Base-by-base conservation (phyloP, 1,140 invertebrate species). In the Pinna nobilis region DNA sequence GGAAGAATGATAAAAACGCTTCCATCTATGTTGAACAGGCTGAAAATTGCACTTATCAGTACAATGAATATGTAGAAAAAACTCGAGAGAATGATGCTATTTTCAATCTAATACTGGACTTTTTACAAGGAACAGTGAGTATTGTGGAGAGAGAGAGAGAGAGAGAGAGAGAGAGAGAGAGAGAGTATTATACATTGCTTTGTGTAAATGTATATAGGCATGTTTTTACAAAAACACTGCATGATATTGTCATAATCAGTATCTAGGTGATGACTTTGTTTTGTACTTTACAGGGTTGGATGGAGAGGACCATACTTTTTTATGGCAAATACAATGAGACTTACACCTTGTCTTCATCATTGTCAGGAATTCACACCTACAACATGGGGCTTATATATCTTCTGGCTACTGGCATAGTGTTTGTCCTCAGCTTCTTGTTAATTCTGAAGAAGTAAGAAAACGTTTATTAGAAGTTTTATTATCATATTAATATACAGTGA, bases 291-390 rank as follows among this genome's bases (percentile, higher is more conserved):
- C 60, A 88, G 88, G 94, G 94, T 6, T 92, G 91, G 87, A 92
- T 96, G 89, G 94, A 96, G 79, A 87, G 91, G 3, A 95, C 94
- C 0, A 83, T 93, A 18, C 82, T 95, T n/a, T 96, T 96, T 89
- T 96, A 96, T 83, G 95, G 95, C 1, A 91, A 91, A 35, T 96
- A 96, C 85, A 86, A 85, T 66, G 76, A 74, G 25, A 77, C 79
- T 25, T 75, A 64, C 30, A 47, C 35, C 11, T 86, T 33, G 74
- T 83, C 11, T 94, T 93, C 83, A 92, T 92, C 87, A 93, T 92
- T 87, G 92, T 92, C 9, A 91, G 63, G 82, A 18, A 80, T 82
- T 6, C 74, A 86, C 32, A 78, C 85, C 5, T 95, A 94, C 84
- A 91, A 91, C 84, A 92, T 95, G 88, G 91, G 93, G 1, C 89